Base-by-base conservation (phyloP, 2,797 vertebrate genomes). In the Danio tinwini region DNA sequence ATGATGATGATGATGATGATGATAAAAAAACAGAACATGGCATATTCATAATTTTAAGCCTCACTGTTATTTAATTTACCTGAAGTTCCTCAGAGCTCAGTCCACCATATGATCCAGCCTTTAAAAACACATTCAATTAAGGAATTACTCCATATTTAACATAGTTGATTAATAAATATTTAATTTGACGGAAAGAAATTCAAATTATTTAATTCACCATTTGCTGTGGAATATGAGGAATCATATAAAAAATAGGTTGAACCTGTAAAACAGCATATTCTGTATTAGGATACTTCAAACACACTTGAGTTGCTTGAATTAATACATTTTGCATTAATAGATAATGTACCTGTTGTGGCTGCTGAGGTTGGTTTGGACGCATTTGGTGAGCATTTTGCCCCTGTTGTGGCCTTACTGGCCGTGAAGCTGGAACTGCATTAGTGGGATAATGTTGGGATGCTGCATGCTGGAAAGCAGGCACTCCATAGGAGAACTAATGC, bases 401-500 rank as follows among this genome's bases (percentile, higher is more conserved):
- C 39, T 58, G 40, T 45, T 29, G 13, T 58, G 13, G 13, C n/a
- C 21, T 45, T 11, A 58, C 21, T 45, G 40, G 40, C 42, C 3
- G n/a, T 45, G 53, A 58, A 58, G 17, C 70, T 42, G 50, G 39
- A 55, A 19, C 50, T 72, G 13, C 40, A 29, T 72, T 72, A 11
- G 40, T 40, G 1, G 53, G 40, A 29, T 58, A 72, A 29, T 58
- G 50, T 13, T 71, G 68, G 9, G 37, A 55, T 6, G n/a, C 19
- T 42, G 37, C 7, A 4, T 40, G 40, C 17, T 58, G 69, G 40
- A 58, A 72, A 56, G 14, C 40, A 45, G 53, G 17, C 40, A 11
- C 69, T 72, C 53, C 13, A 6, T 56, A 58, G 12, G 40, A 56
- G 69, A 72, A 58, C 69, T 72, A 17, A 72, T 55, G n/a, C 40